Evolutionary conservation across 2,113 vertebrate species (phyloP), one percentile per base, ranked within the genome.

Genomic region (Saccopteryx leptura): DNA sequence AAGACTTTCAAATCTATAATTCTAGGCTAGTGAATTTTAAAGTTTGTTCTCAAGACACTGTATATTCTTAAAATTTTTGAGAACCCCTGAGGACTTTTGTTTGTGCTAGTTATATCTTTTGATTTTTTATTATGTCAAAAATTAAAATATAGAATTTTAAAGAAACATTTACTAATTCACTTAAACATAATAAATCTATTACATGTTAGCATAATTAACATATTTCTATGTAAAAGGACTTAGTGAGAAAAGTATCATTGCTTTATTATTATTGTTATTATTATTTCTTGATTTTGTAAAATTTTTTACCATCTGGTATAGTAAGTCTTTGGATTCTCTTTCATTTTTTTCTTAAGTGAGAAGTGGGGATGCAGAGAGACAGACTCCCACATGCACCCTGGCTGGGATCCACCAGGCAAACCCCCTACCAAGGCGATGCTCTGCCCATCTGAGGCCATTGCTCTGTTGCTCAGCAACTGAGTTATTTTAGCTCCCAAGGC

Each of bases 141-240:
- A 82, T 61, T 82, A 60, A 87, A 86, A 69, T 60, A 9, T 66
- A 90, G 26, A 87, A 61, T 68, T 86, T 33, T 86, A 19, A 48
- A 31, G 63, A 80, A 54, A n/a, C 39, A 48, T 31, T 46, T 74
- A 92, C 21, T 52, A 72, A 52, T 54, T 84, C 33, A 48, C 28
- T 79, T 83, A 50, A 68, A 63, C 60, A 72, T 50, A 61, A 69
- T 33, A 71, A 83, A 68, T 50, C 26, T n/a, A 61, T 65, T 76
- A 68, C 17, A 50, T 24, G 21, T 33, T 48, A 89, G 50, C 15
- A 31, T 79, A 56, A 84, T 24, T 60, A 90, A 58, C 50, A 23
- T 75, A 60, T 93, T 85, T 90, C 68, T 86, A 61, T 96, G 24
- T 52, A 75, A 61, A 89, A 61, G 48, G 18, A 14, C 31, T 31